Evolutionary conservation across 2,113 vertebrate genomes (phyloP), one percentile per base, ranked within the genome.

Genomic region (Cyanoramphus novaezelandiae): DNA sequence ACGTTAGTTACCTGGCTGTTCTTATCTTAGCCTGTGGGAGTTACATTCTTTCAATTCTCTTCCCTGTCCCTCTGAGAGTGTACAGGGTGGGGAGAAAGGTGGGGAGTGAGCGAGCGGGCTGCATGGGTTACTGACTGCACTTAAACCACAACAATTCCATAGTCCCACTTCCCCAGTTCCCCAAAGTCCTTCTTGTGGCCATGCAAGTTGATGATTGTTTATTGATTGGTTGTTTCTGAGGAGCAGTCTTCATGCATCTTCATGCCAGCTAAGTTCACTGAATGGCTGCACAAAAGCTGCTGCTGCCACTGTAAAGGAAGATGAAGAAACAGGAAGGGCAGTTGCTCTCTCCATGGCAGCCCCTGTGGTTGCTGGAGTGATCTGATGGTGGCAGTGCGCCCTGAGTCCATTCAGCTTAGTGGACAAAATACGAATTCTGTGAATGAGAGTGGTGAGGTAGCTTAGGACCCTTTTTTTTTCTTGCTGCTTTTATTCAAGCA

Each of bases 311-410:
- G 8, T 41, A 68, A 55, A 60, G 24, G 29, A 81, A 55, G 15
- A 39, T 0, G 1, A 39, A 53, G 62, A 53, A 90, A 64, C 6
- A 65, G 13, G 16, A 67, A 8, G 28, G 13, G 6, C 15, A 70
- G 28, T 43, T 1, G 0, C 17, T 46, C 3, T 31, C 13, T 75
- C 33, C 1, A 0, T 33, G 17, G 11, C 23, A 47, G 27, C 11
- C 10, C 7, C 29, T 68, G 1, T 19, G 6, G 11, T 35, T 25
- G 12, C 49, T 68, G 46, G 11, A 46, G 33, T 80, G 44, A 24
- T 55, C 24, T 10, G 4, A 41, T 6, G 10, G 35, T 43, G 20
- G 6, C n/a, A 59, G 13, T 18, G 4, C 18, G 21, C 17, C 9
- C 28, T 62, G 41, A 57, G 16, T 67, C 25, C 1, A 1, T n/a